These are phyloP conservation scores for Cydia splendana DNA, from an alignment of 1,140 invertebrate genomes.

Conservation along the genomic window DNA sequence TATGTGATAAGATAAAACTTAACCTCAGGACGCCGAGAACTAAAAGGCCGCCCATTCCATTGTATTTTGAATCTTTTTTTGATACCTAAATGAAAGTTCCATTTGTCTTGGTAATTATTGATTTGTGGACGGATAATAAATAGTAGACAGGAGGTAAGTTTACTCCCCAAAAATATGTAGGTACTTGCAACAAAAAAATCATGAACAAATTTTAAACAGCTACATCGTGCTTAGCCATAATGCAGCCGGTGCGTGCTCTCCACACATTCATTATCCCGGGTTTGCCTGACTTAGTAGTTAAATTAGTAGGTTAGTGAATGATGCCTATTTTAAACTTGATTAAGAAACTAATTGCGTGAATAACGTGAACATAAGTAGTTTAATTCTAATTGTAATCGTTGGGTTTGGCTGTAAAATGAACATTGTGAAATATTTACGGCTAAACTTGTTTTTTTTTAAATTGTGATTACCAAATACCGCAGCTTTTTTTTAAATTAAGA, in stretches of 20 bases:
- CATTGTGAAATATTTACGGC: neutral
- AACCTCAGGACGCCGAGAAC: too few species aligned
- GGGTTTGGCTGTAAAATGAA: neutral
- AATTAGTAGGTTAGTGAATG: constrained; percentile 24
- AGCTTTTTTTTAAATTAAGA: too few species aligned
- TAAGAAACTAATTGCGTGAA: constrained; percentile 2
- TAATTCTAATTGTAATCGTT: neutral
- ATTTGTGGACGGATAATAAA: too few species aligned
- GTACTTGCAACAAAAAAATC: neutral
- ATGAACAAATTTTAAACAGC: neutral
- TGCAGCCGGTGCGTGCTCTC: neutral
- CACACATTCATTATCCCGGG: neutral
- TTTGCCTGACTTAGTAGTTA: constrained; percentile 18
- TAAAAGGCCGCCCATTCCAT: too few species aligned
- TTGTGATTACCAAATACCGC: too few species aligned
- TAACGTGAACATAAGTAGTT: neutral
- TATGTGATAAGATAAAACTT: too few species aligned
- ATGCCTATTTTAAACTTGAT: constrained; percentile 20
- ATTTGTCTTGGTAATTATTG: too few species aligned
- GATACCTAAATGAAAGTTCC: too few species aligned
- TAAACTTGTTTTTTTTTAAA: too few species aligned
- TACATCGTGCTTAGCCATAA: neutral
- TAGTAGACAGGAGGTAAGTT: too few species aligned
- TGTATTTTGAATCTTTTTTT: too few species aligned
- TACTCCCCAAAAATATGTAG: too few species aligned